These are phyloP conservation scores for Rhinoraja longicauda DNA, from an alignment of 2,797 vertebrate genomes.

Conservation along the genomic window DNA sequence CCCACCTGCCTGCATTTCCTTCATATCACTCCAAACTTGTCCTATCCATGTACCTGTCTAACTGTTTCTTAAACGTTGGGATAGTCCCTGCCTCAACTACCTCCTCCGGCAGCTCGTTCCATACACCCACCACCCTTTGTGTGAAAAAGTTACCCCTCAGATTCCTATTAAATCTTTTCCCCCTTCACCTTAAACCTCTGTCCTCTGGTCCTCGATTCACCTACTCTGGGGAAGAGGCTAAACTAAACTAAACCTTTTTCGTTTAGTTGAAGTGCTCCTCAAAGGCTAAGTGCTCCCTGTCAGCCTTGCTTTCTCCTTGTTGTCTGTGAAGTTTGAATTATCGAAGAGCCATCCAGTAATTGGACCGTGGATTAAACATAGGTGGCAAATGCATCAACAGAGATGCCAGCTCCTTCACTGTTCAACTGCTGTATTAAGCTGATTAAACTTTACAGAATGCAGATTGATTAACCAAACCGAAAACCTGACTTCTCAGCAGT, in stretches of 20 bases:
- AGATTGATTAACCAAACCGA: conserved; percentile 14
- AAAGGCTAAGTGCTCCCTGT: conserved; percentile 17
- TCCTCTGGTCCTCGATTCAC: too few species aligned
- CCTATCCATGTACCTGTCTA: too few species aligned
- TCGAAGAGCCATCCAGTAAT: not conserved
- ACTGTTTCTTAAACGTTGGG: too few species aligned
- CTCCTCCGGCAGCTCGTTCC: too few species aligned
- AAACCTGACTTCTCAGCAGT: not conserved
- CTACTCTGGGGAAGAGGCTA: too few species aligned
- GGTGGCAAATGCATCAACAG: not conserved
- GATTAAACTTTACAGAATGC: not conserved
- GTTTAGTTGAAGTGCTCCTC: not conserved
- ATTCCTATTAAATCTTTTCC: too few species aligned
- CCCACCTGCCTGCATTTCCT: too few species aligned
- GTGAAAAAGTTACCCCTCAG: too few species aligned
- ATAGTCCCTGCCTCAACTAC: too few species aligned
- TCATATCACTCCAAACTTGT: too few species aligned
- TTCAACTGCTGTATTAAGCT: not conserved
- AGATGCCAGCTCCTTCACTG: not conserved
- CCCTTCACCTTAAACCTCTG: too few species aligned
- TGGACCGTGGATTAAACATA: not conserved
- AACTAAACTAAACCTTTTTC: not conserved
- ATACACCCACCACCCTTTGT: too few species aligned
- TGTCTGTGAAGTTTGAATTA: not conserved
- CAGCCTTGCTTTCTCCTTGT: not conserved